Evolutionary conservation across 2,888 invertebrate genomes (phyloP), one percentile per base, ranked within the genome.

Genomic region (Pseudanteris insignis): DNA sequence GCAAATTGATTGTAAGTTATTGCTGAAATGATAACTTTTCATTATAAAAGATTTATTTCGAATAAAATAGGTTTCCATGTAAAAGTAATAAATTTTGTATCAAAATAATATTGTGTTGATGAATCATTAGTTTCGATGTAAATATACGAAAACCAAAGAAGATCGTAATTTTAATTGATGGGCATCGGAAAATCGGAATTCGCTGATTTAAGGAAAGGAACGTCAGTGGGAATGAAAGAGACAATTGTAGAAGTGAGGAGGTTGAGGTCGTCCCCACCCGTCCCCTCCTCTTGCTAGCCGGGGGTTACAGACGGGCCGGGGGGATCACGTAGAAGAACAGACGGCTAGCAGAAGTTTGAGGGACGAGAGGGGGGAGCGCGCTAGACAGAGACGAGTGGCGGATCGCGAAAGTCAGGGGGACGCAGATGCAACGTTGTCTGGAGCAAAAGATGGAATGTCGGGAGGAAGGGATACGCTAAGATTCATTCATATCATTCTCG

Each of bases 301-400:
- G 14, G 26, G 5, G 8, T n/a, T n/a, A n/a, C n/a, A n/a, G 36
- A 11, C 14, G 24, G 51, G 12, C 6, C 13, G 46, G 14, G 43
- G 34, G 58, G 36, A n/a, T n/a, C n/a, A n/a, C n/a, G n/a, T 14
- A 11, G 28, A 21, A 29, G 24, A 6, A 40, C 21, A 6, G 38
- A 8, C 11, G 59, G 12, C 36, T 38, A 33, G 61, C 81, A 82
- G 81, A 82, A 5, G 8, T 5, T 26, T 9, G 30, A 5, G 30
- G 11, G 12, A 12, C 10, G 81, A 81, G 65, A 82, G 81, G 73
- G 81, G 82, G 82, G 70, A 82, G 82, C 13, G 63, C 14, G 53
- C 6, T 30, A 25, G 53, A 6, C 29, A 30, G 30, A 6, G 21
- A 18, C 7, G 24, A 13, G 24, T 10, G 15, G 30, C 82, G 81